A percentile compares a stretch with the other conserved stretches of the same genome.
Evolutionary conservation across 1,140 invertebrate species (phyloP).

Genomic region (Sycophaga agraensis): DNA sequence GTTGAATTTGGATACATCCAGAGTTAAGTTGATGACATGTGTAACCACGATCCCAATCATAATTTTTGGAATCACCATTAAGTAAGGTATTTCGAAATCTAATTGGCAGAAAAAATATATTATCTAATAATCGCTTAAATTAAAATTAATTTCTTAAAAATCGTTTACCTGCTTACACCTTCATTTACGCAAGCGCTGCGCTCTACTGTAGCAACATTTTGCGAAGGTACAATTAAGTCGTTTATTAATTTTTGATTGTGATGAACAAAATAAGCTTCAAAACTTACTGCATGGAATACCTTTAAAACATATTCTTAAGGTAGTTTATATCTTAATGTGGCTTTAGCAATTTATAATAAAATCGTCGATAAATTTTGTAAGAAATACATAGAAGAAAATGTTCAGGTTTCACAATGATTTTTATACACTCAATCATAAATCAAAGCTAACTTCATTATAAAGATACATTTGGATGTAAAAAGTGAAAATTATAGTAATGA

Average conservation of each 20-base stretch:
- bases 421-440: too few relatives aligned
- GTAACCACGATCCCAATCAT: constrained; percentile 98
- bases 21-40: constrained; percentile 98
- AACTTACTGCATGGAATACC: constrained; percentile 91
- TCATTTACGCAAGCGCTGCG: constrained; percentile 91
- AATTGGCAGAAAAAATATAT: constrained; percentile 41
- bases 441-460: too few relatives aligned
- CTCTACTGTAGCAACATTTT: constrained; percentile 90
- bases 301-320: too few relatives aligned
- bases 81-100: constrained; percentile 92
- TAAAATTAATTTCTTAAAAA: too few relatives aligned
- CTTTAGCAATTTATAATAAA: too few relatives aligned
- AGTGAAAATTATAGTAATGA: too few relatives aligned
- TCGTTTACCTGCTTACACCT: constrained; percentile 71
- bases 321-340: too few relatives aligned
- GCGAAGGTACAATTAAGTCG: constrained; percentile 79
- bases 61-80: constrained; percentile 91
- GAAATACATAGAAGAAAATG: too few relatives aligned
- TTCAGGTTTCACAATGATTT: too few relatives aligned
- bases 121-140: neutral
- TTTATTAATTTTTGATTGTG: constrained; percentile 74
- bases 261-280: constrained; percentile 85
- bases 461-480: too few relatives aligned
- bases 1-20: constrained; percentile 90
- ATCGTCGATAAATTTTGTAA: too few relatives aligned